A percentile compares a stretch with the other conserved stretches of the same genome.
phyloP scores from a whole-genome alignment of 1,140 invertebrate species.

The Melipona quadrifasciata region DNA sequence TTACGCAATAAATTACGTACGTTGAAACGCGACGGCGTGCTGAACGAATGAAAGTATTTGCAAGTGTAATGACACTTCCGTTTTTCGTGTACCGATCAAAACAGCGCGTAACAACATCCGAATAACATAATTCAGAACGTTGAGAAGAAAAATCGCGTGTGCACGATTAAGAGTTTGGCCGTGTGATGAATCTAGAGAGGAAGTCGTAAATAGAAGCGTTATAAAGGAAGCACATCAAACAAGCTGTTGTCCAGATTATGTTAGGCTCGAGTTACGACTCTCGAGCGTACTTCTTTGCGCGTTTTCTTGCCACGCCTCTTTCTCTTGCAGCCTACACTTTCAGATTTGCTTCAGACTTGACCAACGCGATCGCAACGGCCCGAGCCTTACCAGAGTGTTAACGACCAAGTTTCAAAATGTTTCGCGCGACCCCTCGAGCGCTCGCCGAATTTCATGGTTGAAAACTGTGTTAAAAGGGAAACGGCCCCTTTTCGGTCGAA shows the following conservation, averaged over 20 bases:
- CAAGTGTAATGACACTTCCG: background rate
- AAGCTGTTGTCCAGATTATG: conserved; percentile 20
- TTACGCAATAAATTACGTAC: background rate
- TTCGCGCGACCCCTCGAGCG: no score
- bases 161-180: conserved; percentile 9
- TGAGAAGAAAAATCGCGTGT: background rate
- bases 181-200: conserved; percentile 4
- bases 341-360: no score
- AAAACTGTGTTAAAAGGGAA: no score
- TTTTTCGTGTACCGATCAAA: background rate
- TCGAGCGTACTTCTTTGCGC: background rate
- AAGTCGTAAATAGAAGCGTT: conserved; percentile 19
- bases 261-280: background rate
- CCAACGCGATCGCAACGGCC: no score
- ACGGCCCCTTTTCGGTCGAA: no score
- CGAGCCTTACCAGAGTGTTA: no score
- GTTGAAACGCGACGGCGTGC: no score
- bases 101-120: background rate
- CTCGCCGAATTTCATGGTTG: no score
- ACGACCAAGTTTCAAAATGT: no score
- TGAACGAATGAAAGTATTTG: background rate
- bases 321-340: background rate
- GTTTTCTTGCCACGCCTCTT: background rate
- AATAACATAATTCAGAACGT: background rate
- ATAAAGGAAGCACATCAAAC: conserved; percentile 7